Conservation (phyloP, 2,113 vertebrate species). For the Galbula dea region DNA sequence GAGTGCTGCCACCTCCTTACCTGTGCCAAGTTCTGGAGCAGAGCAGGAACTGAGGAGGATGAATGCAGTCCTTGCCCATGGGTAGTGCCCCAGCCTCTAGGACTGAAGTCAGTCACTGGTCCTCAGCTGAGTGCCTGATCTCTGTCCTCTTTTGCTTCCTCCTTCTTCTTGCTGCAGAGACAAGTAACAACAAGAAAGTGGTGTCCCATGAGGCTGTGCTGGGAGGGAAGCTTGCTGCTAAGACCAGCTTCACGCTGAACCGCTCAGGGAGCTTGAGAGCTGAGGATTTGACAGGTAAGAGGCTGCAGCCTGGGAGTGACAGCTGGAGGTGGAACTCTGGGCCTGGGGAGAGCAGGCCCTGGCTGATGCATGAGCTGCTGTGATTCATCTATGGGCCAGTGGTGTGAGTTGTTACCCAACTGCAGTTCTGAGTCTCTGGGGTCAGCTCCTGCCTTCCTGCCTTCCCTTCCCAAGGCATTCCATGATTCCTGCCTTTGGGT, state of each 20-base stretch:
- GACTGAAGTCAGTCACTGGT: not conserved
- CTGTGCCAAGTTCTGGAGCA: not conserved
- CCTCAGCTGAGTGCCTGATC: not conserved
- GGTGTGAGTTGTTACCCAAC: not conserved
- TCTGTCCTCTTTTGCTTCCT: not conserved
- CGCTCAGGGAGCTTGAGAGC: constrained; percentile 83
- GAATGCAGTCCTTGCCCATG: not conserved
- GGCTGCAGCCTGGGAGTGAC: not conserved
- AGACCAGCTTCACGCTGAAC: constrained; percentile 92
- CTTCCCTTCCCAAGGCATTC: not conserved
- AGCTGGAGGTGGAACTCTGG: not conserved
- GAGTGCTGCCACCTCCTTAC: not conserved
- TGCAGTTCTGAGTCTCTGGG: no score
- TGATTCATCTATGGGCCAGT: not conserved
- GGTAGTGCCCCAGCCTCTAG: not conserved
- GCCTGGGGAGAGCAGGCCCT: not conserved
- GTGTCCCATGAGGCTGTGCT: constrained; percentile 91
- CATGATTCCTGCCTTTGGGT: not conserved
- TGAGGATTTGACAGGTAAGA: constrained; percentile 85
- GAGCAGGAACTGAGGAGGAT: not conserved
- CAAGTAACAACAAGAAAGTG: constrained; percentile 74
- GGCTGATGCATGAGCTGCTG: not conserved
- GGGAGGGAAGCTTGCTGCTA: constrained; percentile 89
- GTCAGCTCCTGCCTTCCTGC: not conserved
- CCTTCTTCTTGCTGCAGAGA: constrained; percentile 64